phyloP scores from a whole-genome alignment of 37 sponge, comb jelly and placozoan genomes.

The Hexactinellida sp. region DNA sequence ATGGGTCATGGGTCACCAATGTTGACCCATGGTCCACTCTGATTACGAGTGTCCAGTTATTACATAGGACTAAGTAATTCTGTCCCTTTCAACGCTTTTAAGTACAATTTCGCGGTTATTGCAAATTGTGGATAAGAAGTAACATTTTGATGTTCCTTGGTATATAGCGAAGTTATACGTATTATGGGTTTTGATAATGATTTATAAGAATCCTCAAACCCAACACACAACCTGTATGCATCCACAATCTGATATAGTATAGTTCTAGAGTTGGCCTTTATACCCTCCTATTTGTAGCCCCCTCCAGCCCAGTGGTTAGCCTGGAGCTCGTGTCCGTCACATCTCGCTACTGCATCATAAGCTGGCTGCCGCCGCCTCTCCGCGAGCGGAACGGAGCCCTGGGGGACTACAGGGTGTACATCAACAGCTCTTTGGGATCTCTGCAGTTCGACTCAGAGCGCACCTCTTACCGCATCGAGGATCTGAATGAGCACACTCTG shows the following conservation, averaged over 20 bases:
- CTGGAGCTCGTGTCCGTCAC: neutral
- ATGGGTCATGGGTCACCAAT: too few species aligned
- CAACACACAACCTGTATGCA: too few species aligned
- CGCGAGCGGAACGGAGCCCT: neutral
- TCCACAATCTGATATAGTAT: too few species aligned
- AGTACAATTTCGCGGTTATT: too few species aligned
- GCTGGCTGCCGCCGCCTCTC: neutral
- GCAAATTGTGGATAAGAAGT: too few species aligned
- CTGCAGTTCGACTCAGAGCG: neutral
- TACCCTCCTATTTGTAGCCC: neutral
- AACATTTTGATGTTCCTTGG: too few species aligned
- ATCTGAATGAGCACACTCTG: neutral
- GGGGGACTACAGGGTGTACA: neutral
- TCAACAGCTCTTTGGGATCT: neutral
- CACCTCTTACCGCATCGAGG: neutral
- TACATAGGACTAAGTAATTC: too few species aligned
- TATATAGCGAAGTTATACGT: neutral
- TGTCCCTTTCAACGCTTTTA: too few species aligned
- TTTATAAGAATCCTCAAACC: neutral
- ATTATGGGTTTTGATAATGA: neutral
- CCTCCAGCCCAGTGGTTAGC: neutral
- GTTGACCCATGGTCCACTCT: too few species aligned
- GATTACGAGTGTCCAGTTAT: too few species aligned
- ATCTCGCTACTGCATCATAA: neutral
- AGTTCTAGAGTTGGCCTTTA: too few species aligned